phyloP scores from a whole-genome alignment of 2,888 invertebrate species.

The Drosophila borborema region DNA sequence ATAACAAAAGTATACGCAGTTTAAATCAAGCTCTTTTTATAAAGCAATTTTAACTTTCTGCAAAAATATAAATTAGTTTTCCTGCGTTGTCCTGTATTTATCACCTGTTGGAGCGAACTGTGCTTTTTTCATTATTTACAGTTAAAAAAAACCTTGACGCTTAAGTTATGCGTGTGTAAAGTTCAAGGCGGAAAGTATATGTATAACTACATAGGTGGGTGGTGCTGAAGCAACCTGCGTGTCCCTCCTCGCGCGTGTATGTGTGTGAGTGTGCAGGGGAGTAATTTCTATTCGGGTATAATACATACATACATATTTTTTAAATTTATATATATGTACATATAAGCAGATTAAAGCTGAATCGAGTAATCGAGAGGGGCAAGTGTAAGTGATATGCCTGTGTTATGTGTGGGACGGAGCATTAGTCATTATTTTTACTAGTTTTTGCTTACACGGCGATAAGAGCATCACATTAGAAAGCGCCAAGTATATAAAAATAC shows the following conservation, averaged over 20 bases:
- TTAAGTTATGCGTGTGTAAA: constrained; percentile 40
- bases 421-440: neutral
- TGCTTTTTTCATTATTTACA: constrained; percentile 1
- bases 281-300: constrained; percentile 4
- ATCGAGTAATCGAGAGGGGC: neutral
- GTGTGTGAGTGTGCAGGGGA: neutral
- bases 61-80: neutral
- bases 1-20: constrained; percentile 63
- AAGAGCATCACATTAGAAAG: neutral
- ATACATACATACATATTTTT: neutral
- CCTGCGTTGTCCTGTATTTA: neutral
- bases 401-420: neutral
- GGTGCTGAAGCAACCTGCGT: constrained; percentile 5
- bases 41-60: constrained; percentile 10
- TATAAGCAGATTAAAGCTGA: constrained; percentile 1
- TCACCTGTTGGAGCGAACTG: constrained; percentile 52
- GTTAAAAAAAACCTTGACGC: constrained; percentile 44
- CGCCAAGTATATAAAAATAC: neutral
- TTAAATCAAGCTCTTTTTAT: constrained; percentile 20
- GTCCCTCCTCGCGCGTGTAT: neutral
- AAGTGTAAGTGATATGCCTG: neutral
- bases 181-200: constrained; percentile 44
- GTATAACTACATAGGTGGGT: constrained; percentile 27
- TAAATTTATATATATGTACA: neutral
- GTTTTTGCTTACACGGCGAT: neutral